These are phyloP conservation scores for Synanthedon tipuliformis DNA, from an alignment of 2,888 invertebrate genomes.

Conservation along the genomic window DNA sequence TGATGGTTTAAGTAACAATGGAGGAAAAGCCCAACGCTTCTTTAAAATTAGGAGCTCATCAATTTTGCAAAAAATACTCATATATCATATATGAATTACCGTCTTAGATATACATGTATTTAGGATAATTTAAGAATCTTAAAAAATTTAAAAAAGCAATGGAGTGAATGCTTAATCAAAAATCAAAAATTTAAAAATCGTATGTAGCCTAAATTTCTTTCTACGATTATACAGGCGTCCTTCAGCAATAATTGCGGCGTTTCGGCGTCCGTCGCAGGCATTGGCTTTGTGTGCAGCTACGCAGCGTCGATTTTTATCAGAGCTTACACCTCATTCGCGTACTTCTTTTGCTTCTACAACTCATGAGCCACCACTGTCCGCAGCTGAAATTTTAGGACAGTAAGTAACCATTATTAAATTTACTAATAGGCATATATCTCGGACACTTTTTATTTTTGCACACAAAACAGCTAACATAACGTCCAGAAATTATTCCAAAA, in stretches of 20 bases:
- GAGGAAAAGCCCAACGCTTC: no score
- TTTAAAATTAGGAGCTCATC: no score
- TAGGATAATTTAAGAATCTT: no score
- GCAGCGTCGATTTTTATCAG: slow-evolving; percentile 53
- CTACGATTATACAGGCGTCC: slow-evolving; percentile 57
- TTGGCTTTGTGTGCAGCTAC: slow-evolving; percentile 69
- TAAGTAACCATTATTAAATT: slow-evolving; percentile 19
- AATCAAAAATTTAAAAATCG: background rate
- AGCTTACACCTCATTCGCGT: slow-evolving; percentile 46
- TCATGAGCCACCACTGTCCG: slow-evolving; percentile 44
- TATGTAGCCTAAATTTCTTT: background rate
- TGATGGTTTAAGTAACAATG: no score
- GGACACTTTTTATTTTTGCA: no score
- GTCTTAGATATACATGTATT: no score
- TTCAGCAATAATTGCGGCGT: slow-evolving; percentile 73
- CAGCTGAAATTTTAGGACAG: slow-evolving; percentile 58
- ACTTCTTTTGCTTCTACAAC: slow-evolving; percentile 48
- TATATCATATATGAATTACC: no score
- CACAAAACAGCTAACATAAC: no score
- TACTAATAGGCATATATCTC: no score
- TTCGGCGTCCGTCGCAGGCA: slow-evolving; percentile 72
- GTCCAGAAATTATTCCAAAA: no score
- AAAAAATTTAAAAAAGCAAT: no score
- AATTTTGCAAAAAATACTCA: no score
- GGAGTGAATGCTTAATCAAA: background rate